Evolutionary conservation across 2,113 vertebrate genomes (phyloP).

Genomic region (Motacilla alba): DNA sequence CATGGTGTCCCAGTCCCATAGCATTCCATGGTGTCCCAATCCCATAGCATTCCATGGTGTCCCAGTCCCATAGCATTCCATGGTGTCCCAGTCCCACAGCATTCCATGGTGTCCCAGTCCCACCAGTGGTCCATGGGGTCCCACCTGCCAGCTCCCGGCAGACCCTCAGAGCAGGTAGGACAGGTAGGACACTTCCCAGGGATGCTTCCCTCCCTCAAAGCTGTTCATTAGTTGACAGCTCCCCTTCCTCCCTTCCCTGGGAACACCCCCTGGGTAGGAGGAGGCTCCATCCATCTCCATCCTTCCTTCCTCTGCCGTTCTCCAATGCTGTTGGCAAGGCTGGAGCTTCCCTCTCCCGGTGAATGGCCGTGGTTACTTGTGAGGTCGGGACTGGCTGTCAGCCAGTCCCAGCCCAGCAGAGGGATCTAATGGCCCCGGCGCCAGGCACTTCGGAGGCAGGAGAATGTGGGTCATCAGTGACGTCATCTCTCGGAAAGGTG

Average conservation of each 20-base stretch:
- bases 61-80: not conserved
- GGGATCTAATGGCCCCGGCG: conserved; percentile 65
- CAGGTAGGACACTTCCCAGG: not conserved
- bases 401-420: conserved; percentile 63
- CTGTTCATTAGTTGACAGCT: not conserved
- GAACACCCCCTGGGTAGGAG: not conserved
- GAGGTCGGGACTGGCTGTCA: conserved; percentile 70
- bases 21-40: fast-evolving
- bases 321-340: not conserved
- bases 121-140: not conserved
- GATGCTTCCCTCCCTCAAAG: not conserved
- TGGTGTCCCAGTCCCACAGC: too few relatives aligned
- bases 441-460: conserved; percentile 46
- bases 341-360: conserved; percentile 12
- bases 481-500: conserved; percentile 54
- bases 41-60: too few relatives aligned
- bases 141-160: not conserved
- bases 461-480: conserved; percentile 53
- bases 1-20: not conserved
- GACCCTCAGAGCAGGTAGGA: not conserved
- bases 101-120: not conserved
- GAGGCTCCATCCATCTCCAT: not conserved
- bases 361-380: conserved; percentile 36
- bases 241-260: not conserved
- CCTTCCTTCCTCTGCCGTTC: not conserved